Evolutionary conservation across 2,113 vertebrate species (phyloP).

Genomic region (Phylloscopus trochilus): DNA sequence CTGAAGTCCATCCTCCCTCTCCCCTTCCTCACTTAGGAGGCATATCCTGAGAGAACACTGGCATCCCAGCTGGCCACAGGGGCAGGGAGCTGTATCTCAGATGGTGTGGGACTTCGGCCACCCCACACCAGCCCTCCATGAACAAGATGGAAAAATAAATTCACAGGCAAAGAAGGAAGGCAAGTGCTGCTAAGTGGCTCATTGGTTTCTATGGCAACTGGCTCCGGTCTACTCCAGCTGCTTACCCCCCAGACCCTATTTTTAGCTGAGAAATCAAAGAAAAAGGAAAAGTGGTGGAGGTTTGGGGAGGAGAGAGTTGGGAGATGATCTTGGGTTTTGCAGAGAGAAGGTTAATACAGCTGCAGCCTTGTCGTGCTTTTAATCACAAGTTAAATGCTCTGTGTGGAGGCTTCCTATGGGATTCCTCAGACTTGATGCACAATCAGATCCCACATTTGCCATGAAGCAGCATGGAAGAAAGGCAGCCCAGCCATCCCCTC

Average conservation of each 20-base stretch:
- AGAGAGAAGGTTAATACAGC: constrained; percentile 12
- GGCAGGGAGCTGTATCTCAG: neutral
- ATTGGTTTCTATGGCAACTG: constrained; percentile 80
- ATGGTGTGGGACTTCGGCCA: neutral
- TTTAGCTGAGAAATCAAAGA: constrained; percentile 79
- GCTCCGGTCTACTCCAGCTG: constrained; percentile 77
- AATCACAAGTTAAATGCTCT: neutral
- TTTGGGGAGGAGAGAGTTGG: constrained; percentile 15
- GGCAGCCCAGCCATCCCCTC: neutral
- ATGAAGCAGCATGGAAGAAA: neutral
- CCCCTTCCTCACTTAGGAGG: neutral
- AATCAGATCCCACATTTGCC: neutral
- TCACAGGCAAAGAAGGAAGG: constrained; percentile 73
- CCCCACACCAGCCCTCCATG: neutral
- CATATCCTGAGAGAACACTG: accelerated
- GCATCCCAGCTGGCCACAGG: neutral
- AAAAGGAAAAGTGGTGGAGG: constrained; percentile 56
- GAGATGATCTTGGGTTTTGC: neutral
- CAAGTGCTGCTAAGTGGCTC: constrained; percentile 79
- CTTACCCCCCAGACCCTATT: constrained; percentile 84
- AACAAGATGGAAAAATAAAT: constrained; percentile 51
- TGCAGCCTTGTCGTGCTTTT: constrained; percentile 47
- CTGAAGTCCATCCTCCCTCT: neutral
- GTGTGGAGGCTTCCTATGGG: neutral
- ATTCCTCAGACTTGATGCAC: neutral